Conservation (phyloP, 1,140 invertebrate genomes). For the Lordiphosa clarofinis region DNA sequence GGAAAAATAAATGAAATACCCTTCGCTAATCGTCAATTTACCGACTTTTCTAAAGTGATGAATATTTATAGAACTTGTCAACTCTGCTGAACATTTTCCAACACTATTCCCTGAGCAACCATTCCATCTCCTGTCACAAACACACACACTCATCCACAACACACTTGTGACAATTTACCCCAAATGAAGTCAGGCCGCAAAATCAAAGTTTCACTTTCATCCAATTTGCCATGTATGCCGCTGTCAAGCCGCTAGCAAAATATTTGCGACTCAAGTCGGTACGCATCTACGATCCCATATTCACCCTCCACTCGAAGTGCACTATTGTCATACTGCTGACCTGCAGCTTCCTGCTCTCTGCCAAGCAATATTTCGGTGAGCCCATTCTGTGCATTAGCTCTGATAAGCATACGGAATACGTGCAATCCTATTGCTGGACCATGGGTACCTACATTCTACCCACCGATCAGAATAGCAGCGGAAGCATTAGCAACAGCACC, state of each 20-base stretch:
- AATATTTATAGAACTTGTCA: no score
- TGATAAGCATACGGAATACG: constrained; percentile 81
- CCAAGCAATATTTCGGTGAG: constrained; percentile 86
- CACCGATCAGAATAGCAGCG: constrained; percentile 2
- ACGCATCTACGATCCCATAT: constrained; percentile 84
- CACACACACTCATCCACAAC: no score
- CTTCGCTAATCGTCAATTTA: no score
- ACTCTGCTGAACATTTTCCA: no score
- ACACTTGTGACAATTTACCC: no score
- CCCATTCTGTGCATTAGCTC: constrained; percentile 84
- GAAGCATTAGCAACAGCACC: constrained; percentile 1
- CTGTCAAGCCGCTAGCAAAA: constrained; percentile 59
- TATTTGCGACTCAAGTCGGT: constrained; percentile 83
- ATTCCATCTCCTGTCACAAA: no score
- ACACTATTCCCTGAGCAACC: no score
- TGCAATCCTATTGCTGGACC: constrained; percentile 89
- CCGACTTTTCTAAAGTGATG: no score
- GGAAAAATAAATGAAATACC: no score
- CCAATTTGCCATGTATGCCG: constrained; percentile 42
- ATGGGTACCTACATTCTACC: constrained; percentile 85
- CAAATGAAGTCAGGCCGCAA: no score
- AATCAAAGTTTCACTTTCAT: background rate
- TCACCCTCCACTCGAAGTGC: constrained; percentile 85
- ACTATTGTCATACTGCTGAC: constrained; percentile 85
- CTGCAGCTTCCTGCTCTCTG: constrained; percentile 84